A percentile compares a stretch with the other conserved stretches of the same genome.
Evolutionary conservation across 2,113 vertebrate species (phyloP).

Genomic region (Onychostruthus taczanowskii): DNA sequence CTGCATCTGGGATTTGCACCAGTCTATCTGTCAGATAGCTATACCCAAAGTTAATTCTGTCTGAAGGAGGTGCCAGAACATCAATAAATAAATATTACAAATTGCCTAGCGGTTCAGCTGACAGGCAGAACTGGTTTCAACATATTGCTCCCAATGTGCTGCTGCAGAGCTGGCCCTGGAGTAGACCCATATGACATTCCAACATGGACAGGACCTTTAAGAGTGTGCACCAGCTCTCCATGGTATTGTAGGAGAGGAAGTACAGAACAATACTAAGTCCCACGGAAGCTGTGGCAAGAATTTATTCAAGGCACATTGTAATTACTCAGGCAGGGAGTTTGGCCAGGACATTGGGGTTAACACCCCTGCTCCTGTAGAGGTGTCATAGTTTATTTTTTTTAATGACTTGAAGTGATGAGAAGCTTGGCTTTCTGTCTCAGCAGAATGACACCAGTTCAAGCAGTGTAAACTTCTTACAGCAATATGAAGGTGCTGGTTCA

Average conservation of each 20-base stretch:
- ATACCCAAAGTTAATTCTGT: background rate
- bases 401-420: conserved; percentile 28
- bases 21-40: background rate
- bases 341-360: conserved; percentile 49
- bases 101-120: conserved; percentile 46
- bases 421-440: conserved; percentile 42
- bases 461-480: background rate
- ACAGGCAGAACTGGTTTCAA: conserved; percentile 30
- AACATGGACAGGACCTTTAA: conserved; percentile 1
- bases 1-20: background rate
- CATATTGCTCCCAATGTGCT: background rate
- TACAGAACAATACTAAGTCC: conserved; percentile 44
- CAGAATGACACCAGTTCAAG: conserved; percentile 12
- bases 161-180: background rate
- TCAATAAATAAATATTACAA: conserved; percentile 49
- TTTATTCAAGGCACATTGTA: conserved; percentile 41
- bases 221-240: background rate
- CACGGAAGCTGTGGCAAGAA: conserved; percentile 53
- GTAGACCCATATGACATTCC: background rate
- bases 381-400: conserved; percentile 46
- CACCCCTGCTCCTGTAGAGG: conserved; percentile 39
- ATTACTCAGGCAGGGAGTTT: conserved; percentile 22
- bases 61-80: conserved; percentile 38
- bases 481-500: background rate
- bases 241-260: conserved; percentile 38